Evolutionary conservation across 1,140 invertebrate genomes (phyloP).

Genomic region (Diorhabda sublineata): DNA sequence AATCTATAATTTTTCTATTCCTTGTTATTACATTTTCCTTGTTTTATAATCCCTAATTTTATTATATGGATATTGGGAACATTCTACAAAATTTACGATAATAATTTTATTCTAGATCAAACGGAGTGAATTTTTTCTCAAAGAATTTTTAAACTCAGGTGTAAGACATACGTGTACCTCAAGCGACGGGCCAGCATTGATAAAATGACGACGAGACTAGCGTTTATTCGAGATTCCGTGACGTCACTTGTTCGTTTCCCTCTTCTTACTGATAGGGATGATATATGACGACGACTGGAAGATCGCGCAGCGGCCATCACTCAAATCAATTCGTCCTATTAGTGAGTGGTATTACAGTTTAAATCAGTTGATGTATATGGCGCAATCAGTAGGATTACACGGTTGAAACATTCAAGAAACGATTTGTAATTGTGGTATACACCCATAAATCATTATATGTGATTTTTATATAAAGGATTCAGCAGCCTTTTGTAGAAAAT

Average conservation of each 20-base stretch:
- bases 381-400: conserved; percentile 21
- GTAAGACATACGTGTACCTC: conserved; percentile 15
- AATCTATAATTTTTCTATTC: too few species aligned
- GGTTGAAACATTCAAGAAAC: conserved; percentile 15
- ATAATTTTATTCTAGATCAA: too few species aligned
- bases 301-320: conserved; percentile 38
- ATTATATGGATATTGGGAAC: too few species aligned
- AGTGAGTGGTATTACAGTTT: background rate
- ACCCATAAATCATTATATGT: too few species aligned
- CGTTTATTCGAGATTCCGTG: conserved; percentile 16
- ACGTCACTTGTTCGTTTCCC: conserved; percentile 27
- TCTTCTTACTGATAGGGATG: conserved; percentile 19
- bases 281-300: conserved; percentile 38
- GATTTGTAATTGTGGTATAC: background rate
- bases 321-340: conserved; percentile 37
- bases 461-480: too few species aligned
- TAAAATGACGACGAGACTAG: conserved; percentile 15
- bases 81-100: too few species aligned
- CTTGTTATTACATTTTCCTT: too few species aligned
- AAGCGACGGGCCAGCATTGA: conserved; percentile 23
- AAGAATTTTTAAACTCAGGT: too few species aligned
- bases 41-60: too few species aligned
- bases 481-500: too few species aligned
- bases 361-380: conserved; percentile 1
- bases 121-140: too few species aligned